Evolutionary conservation across 2,888 invertebrate species (phyloP).

Genomic region (Subacronicta megacephala): DNA sequence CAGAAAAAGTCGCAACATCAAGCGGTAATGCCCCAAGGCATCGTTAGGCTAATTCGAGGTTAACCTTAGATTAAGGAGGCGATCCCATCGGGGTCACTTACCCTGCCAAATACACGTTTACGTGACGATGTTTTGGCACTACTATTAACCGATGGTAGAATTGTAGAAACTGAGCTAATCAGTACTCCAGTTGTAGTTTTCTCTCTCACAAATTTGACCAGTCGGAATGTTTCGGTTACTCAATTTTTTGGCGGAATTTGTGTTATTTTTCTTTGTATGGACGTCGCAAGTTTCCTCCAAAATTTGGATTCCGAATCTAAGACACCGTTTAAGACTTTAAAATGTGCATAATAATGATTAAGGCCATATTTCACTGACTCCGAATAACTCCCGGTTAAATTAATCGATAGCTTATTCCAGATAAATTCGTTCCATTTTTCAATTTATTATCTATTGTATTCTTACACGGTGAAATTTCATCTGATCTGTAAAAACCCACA

Average conservation of each 20-base stretch:
- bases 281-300: too few relatives aligned
- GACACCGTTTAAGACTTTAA: too few relatives aligned
- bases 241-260: conserved; percentile 24
- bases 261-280: too few relatives aligned
- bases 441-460: too few relatives aligned
- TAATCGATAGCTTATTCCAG: too few relatives aligned
- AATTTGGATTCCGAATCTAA: too few relatives aligned
- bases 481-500: too few relatives aligned
- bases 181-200: conserved; percentile 30
- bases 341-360: too few relatives aligned
- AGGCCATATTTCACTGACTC: too few relatives aligned
- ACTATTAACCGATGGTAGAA: conserved; percentile 32
- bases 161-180: conserved; percentile 20
- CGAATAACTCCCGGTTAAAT: too few relatives aligned
- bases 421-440: too few relatives aligned
- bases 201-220: conserved; percentile 47
- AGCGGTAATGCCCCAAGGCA: conserved; percentile 38
- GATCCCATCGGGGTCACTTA: conserved; percentile 32
- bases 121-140: conserved; percentile 52
- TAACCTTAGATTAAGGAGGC: conserved; percentile 47
- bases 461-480: too few relatives aligned
- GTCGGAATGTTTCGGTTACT: conserved; percentile 41
- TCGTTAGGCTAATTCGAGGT: conserved; percentile 52
- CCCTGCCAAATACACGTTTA: conserved; percentile 44
- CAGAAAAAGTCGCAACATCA: conserved; percentile 24